Percentiles rank a stretch among this genome's conserved stretches.
phyloP scores from a whole-genome alignment of 2,113 vertebrate species.

The Rutilus rutilus region DNA sequence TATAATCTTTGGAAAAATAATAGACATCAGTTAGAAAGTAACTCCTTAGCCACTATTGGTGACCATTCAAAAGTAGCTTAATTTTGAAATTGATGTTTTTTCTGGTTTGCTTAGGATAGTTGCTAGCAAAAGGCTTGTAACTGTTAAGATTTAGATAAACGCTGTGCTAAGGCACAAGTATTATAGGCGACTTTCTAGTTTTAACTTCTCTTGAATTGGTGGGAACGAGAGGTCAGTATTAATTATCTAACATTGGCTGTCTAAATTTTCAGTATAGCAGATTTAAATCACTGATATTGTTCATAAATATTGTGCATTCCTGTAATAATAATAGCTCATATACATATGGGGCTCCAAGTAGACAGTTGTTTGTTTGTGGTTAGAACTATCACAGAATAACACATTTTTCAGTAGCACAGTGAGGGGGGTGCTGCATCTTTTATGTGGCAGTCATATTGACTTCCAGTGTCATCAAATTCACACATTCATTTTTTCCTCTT shows the following conservation, averaged over 20 bases:
- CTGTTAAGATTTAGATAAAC: background rate
- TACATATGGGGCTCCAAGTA: background rate
- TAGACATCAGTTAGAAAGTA: too few relatives aligned
- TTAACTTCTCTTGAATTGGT: background rate
- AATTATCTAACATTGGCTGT: background rate
- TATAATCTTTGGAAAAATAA: too few relatives aligned
- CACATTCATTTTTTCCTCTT: background rate
- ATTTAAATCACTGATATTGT: background rate
- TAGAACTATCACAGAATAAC: constrained; percentile 11
- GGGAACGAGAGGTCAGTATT: background rate
- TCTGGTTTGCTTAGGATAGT: background rate
- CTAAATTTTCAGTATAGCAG: background rate
- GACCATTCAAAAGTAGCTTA: too few relatives aligned
- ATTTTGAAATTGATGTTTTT: background rate
- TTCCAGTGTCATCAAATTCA: constrained; percentile 26
- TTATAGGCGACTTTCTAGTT: background rate
- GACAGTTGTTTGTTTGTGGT: constrained; percentile 18
- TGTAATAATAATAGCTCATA: constrained; percentile 9
- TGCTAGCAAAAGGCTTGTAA: background rate
- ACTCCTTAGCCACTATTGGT: too few relatives aligned
- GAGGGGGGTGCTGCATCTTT: background rate
- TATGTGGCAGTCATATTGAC: constrained; percentile 37
- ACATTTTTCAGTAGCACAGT: constrained; percentile 13
- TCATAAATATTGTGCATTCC: background rate
- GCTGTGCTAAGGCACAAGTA: background rate